Evolutionary conservation across 2,797 vertebrate species (phyloP), one percentile per base, ranked within the genome.

Genomic region (Pachyuromys duprasi): DNA sequence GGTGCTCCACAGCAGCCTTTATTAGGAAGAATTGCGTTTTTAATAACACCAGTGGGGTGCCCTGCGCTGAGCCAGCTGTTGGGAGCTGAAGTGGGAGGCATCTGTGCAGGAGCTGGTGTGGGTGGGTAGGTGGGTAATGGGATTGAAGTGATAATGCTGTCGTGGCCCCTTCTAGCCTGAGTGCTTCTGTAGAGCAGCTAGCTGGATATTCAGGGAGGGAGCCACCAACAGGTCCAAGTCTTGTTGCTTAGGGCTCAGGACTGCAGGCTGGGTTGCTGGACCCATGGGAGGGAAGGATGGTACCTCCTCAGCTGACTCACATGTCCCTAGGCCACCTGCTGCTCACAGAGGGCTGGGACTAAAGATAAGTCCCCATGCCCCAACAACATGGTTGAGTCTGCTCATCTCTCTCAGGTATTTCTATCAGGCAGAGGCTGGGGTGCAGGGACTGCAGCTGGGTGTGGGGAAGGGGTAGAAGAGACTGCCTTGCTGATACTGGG

Each of bases 21-120:
- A 97, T 98, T 96, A 98, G 95, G 97, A 97, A 98, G 90, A 97
- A 90, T 63, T 53, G 63, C 86, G 31, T 97, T 96, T 97, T 97
- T 96, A 98, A 97, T 97, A 97, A 96, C 55, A 72, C 86, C 95
- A 63, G 67, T 28, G 92, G 65, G 95, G 90, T 2, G 17, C 74
- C 91, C 89, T 2, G 65, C 22, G 1, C 86, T 60, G 89, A 74
- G 95, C 75, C 95, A 93, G 96, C 95, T 92, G 94, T 31, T 31
- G 2, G 9, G 76, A 89, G 24, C 91, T 90, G 70, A 42, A 0
- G 0, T 33, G 96, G 94, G 96, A 97, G 97, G 95, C 33, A 6
- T 88, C 96, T 96, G 96, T 22, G 82, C 62, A 26, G 1, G n/a
- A 62, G 14, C 4, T 49, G 90, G 63, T 76, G 65, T 60, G 90